Conservation (phyloP, 2,888 invertebrate species). For the Pristionchus maxplancki region DNA sequence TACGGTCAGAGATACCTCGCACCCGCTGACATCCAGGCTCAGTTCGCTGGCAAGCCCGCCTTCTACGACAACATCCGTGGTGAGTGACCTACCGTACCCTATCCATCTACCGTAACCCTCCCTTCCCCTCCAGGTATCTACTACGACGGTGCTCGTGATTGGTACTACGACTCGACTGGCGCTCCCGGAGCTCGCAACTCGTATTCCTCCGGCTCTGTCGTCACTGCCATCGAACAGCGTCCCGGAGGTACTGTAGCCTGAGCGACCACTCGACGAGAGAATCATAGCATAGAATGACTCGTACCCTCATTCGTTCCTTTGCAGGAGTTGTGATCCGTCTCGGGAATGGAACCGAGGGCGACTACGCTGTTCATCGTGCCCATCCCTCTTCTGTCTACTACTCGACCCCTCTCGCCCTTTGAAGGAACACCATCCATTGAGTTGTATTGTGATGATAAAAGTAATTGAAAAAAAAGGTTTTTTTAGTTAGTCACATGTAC, state of each 20-base stretch:
- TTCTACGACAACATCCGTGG: conserved; percentile 56
- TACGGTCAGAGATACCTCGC: conserved; percentile 54
- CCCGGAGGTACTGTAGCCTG: conserved; percentile 6
- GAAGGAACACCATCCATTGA: too few species aligned
- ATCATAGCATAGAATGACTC: too few species aligned
- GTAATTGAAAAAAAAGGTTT: too few species aligned
- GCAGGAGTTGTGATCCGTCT: conserved; percentile 52
- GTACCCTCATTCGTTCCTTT: too few species aligned
- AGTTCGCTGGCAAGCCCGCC: conserved; percentile 55
- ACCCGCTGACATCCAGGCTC: conserved; percentile 52
- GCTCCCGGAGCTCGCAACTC: conserved; percentile 34
- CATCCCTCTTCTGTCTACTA: conserved; percentile 54
- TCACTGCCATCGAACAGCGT: conserved; percentile 45
- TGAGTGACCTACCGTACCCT: conserved; percentile 2
- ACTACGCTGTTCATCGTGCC: conserved; percentile 52
- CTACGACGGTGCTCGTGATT: conserved; percentile 20
- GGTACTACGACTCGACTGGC: conserved; percentile 18
- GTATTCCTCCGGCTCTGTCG: conserved; percentile 42
- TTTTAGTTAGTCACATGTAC: too few species aligned
- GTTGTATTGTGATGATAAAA: too few species aligned
- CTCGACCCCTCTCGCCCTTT: conserved; percentile 9
- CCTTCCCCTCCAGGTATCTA: neutral
- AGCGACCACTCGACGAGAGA: too few species aligned
- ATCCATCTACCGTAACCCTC: neutral
- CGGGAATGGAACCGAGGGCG: conserved; percentile 57